Base-by-base conservation (phyloP, 2,797 vertebrate genomes). In the Odontamblyopus rebecca region DNA sequence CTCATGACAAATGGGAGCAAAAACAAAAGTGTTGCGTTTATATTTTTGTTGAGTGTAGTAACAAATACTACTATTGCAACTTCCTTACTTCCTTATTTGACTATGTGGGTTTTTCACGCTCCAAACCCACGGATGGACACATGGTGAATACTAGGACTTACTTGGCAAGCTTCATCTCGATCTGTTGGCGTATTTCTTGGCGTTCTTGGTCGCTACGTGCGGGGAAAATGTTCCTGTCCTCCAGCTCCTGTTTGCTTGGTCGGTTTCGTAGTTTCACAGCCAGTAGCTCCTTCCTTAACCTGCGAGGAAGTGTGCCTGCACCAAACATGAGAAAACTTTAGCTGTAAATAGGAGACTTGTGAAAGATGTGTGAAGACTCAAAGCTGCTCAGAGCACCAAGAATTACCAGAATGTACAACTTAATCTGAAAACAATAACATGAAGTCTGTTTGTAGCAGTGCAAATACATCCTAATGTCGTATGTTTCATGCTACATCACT, bases 141-240 rank as follows among this genome's bases (percentile, higher is more conserved):
- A 11, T 83, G 15, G 41, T 48, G 15, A 70, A 59, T 67, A 68
- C 67, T 5, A 61, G 48, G 62, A 29, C 96, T 96, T 94, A 99
- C 98, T 98, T 99, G 78, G 97, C 96, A n/a, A 99, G 96, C 86
- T 97, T 99, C 96, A 97, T 95, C 88, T 98, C 97, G 18, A 99
- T 99, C 91, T 98, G 97, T 92, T 98, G 96, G 75, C 96, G 94
- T 57, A 98, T 98, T 86, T 98, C 96, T 91, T 97, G 97, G 6
- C 97, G 92, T 73, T 99, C 98, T 82, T 97, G 96, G 32, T 99
- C 97, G 0, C 96, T 98, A 82, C 97, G 94, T 59, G 88, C 91
- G 7, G 97, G 97, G 88, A 99, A 98, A 88, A 99, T 98, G 82
- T 99, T 99, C 57, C 96, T 91, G 88, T 98, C 98, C 80, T 99